Evolutionary conservation across 2,888 invertebrate species (phyloP).

Genomic region (Polydrusus cervinus): DNA sequence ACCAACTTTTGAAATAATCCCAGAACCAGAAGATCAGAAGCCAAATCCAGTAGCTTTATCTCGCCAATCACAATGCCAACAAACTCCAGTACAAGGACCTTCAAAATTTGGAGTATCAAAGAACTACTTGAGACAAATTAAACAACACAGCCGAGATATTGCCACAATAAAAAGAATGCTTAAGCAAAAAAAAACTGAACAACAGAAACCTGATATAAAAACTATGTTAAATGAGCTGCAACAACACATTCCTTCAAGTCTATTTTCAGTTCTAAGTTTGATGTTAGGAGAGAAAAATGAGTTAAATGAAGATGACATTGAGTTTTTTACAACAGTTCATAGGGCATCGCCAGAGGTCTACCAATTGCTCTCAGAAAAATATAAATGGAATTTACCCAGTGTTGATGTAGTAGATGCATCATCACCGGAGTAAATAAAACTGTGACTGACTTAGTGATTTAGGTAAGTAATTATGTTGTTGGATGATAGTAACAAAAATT

Average conservation of each 20-base stretch:
- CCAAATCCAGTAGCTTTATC: conserved; percentile 5
- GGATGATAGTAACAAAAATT: background rate
- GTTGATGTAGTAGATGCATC: conserved; percentile 58
- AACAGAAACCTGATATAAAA: conserved; percentile 58
- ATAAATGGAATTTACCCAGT: conserved; percentile 67
- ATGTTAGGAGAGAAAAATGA: conserved; percentile 63
- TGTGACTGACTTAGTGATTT: background rate
- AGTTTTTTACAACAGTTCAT: conserved; percentile 66
- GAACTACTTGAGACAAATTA: conserved; percentile 64
- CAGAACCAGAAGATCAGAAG: conserved; percentile 21
- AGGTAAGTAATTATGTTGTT: conserved; percentile 2
- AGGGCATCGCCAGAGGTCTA: conserved; percentile 65
- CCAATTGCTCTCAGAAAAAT: conserved; percentile 64
- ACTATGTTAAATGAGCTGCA: conserved; percentile 62
- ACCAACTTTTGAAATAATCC: conserved; percentile 9
- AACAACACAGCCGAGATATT: conserved; percentile 66
- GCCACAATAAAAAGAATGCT: conserved; percentile 65
- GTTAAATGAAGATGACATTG: conserved; percentile 64
- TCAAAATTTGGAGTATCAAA: conserved; percentile 47
- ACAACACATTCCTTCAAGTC: conserved; percentile 63
- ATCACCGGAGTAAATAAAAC: conserved; percentile 24
- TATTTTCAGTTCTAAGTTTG: conserved; percentile 64
- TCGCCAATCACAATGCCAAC: background rate
- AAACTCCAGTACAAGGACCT: conserved; percentile 7
- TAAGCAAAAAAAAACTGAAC: conserved; percentile 55